Evolutionary conservation across 2,113 vertebrate genomes (phyloP).

Genomic region (Eublepharis macularius): DNA sequence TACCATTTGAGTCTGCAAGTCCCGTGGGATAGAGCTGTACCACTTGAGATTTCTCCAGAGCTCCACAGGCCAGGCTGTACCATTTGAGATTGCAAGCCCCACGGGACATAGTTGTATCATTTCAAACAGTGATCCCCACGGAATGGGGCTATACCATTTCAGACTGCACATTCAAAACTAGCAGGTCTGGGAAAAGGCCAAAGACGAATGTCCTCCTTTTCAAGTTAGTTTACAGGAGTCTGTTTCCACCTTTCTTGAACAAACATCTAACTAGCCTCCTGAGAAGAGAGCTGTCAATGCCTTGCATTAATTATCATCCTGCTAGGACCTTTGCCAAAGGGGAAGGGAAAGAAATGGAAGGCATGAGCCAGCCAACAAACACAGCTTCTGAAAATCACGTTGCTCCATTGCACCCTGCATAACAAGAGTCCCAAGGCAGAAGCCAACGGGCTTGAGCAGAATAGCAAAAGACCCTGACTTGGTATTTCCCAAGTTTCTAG

Average conservation of each 20-base stretch:
- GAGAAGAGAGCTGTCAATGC: background rate
- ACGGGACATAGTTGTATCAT: too few species aligned
- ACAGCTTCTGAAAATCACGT: background rate
- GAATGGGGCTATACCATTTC: too few species aligned
- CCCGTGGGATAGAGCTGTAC: too few species aligned
- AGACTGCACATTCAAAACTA: too few species aligned
- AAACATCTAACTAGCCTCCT: background rate
- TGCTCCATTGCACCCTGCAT: background rate
- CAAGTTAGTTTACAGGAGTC: background rate
- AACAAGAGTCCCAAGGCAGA: background rate
- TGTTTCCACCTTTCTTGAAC: background rate
- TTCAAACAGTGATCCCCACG: too few species aligned
- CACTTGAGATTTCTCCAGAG: too few species aligned
- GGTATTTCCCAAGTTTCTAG: background rate
- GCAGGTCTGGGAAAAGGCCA: background rate
- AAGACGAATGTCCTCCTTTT: too few species aligned
- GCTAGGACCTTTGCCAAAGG: background rate
- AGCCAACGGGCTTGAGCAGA: background rate
- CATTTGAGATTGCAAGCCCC: too few species aligned
- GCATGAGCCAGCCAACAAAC: background rate
- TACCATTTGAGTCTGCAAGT: too few species aligned
- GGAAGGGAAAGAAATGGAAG: background rate
- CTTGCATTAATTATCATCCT: background rate
- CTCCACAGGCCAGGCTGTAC: too few species aligned
- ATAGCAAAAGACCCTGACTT: background rate